Base-by-base conservation (phyloP, 2,113 vertebrate genomes). In the Anguilla japonica region DNA sequence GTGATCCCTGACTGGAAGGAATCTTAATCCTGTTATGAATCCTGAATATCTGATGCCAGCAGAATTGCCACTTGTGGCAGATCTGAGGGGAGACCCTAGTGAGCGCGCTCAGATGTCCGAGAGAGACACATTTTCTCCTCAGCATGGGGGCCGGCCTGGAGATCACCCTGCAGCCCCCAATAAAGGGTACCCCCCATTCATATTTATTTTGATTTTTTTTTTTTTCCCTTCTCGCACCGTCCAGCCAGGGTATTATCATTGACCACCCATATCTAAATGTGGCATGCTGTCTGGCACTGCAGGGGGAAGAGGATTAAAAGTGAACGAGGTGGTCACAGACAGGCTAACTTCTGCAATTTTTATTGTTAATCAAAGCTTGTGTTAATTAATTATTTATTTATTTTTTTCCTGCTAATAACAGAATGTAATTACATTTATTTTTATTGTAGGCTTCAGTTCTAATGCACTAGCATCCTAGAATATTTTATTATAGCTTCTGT, bases 51-150 rank as follows among this genome's bases (percentile, higher is more conserved):
- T 26, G 26, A 29, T 34, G 71, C 71, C 8, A 13, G 7, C 18
- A 67, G 60, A 67, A 67, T 67, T 5, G 60, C 60, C 60, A 20
- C 60, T 67, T 67, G 60, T n/a, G 8, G 26, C 71, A 67, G 60
- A 67, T 79, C 79, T 80, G 79, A 92, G 41, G 84, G 71, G 0
- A 41, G 67, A 85, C 67, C 86, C 86, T 84, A 89, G 87, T 89
- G 71, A 75, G 71, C 26, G 29, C 71, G n/a, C n/a, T 75, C 71
- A 88, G 87, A 92, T 84, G 91, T 67, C 87, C 50, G 29, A 90
- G 91, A 94, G 93, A 92, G 92, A 93, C 91, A 91, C 94, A 93
- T 94, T 93, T 95, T 94, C 92, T 93, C 91, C 95, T 87, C 94
- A 94, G 95, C 92, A 11, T 92, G 94, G 88, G 89, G 85, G 41